A percentile compares a stretch with the other conserved stretches of the same genome.
phyloP scores from a whole-genome alignment of 2,888 invertebrate species.

The Pherbina coryleti region DNA sequence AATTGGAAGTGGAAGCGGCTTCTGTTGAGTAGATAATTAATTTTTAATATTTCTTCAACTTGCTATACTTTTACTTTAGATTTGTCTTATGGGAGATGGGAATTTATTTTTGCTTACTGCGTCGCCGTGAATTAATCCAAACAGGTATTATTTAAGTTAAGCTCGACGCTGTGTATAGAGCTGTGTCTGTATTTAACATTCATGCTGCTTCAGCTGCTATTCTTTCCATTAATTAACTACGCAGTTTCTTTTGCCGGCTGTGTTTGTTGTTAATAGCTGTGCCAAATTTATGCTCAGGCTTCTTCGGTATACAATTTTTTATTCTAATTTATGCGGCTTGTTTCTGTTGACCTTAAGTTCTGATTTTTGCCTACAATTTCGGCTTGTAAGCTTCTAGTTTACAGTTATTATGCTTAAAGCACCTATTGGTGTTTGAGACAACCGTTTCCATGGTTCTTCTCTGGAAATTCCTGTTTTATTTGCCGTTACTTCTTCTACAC shows the following conservation, averaged over 20 bases:
- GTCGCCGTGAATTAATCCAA: too few relatives aligned
- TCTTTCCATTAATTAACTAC: background rate
- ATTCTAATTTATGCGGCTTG: too few relatives aligned
- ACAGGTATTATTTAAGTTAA: too few relatives aligned
- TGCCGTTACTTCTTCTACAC: background rate
- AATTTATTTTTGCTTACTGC: too few relatives aligned
- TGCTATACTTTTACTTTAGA: background rate
- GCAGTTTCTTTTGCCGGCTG: conserved; percentile 7
- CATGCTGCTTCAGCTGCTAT: background rate
- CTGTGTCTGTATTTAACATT: too few relatives aligned
- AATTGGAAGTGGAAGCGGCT: background rate
- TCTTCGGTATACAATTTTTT: too few relatives aligned
- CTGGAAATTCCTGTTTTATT: background rate
- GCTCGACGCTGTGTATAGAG: too few relatives aligned
- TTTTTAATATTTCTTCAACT: background rate
- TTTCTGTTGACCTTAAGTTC: background rate
- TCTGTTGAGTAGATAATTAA: background rate
- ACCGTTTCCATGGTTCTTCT: background rate
- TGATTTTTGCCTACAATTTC: background rate
- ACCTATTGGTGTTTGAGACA: background rate
- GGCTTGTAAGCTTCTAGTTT: background rate
- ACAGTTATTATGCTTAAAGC: background rate
- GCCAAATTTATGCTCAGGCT: background rate
- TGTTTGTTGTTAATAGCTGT: background rate
- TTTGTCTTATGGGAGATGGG: too few relatives aligned